phyloP scores from a whole-genome alignment of 2,113 vertebrate species.

The Ammodytes marinus region DNA sequence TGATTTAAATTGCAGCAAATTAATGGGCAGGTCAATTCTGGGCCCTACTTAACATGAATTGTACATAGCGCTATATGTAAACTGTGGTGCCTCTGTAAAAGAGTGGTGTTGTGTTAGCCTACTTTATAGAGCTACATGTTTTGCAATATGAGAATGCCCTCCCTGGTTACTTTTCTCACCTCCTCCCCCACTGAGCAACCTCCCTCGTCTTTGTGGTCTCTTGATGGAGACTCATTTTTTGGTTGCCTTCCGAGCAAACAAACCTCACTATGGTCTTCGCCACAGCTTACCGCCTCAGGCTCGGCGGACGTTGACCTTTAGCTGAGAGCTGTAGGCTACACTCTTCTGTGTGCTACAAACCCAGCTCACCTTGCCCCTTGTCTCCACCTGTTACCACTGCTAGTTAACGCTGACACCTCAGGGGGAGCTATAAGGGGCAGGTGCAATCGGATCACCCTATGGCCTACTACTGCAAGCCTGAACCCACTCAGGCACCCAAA shows the following conservation, averaged over 20 bases:
- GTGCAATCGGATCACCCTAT: slow-evolving; percentile 22
- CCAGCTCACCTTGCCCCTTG: background rate
- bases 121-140: background rate
- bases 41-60: too few relatives aligned
- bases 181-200: slow-evolving; percentile 9
- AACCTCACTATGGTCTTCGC: slow-evolving; percentile 25
- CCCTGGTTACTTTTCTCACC: slow-evolving; percentile 53
- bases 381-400: background rate
- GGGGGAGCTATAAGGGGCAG: slow-evolving; percentile 20
- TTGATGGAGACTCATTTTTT: slow-evolving; percentile 28
- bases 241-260: slow-evolving; percentile 29
- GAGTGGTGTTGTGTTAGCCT: background rate
- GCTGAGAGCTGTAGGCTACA: background rate
- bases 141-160: background rate
- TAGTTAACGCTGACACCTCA: slow-evolving; percentile 28
- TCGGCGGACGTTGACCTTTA: slow-evolving; percentile 64
- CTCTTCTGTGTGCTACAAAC: background rate
- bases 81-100: background rate
- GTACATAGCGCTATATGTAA: background rate
- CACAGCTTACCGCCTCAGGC: slow-evolving; percentile 14
- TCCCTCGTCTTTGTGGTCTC: slow-evolving; percentile 13
- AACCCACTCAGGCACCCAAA: background rate
- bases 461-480: slow-evolving; percentile 26
- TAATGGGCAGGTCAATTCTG: too few relatives aligned
- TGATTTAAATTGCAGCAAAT: too few relatives aligned